These are phyloP conservation scores for Bruchidius siliquastri DNA, from an alignment of 2,888 invertebrate species.

Conservation along the genomic window DNA sequence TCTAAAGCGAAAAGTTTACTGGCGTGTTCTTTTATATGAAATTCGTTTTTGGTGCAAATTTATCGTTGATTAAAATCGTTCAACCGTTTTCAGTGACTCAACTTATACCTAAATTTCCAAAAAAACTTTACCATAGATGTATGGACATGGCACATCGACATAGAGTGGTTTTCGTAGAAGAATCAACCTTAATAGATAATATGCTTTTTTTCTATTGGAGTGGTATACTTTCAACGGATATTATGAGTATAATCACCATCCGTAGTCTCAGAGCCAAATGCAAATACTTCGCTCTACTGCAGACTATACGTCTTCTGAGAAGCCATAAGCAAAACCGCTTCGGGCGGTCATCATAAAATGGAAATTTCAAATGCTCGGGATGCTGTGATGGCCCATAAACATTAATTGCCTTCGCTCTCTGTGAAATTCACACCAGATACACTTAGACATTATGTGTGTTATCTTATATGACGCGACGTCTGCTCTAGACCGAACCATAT, in stretches of 20 bases:
- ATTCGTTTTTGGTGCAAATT: too few relatives aligned
- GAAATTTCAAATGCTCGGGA: neutral
- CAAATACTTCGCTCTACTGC: neutral
- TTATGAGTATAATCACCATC: neutral
- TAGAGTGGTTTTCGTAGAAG: too few relatives aligned
- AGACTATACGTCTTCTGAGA: neutral
- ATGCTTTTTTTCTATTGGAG: too few relatives aligned
- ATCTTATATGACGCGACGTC: neutral
- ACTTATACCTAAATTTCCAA: too few relatives aligned
- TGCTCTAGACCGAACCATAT: neutral
- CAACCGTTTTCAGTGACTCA: too few relatives aligned
- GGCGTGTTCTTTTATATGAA: too few relatives aligned
- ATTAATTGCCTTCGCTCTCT: slow-evolving; percentile 1
- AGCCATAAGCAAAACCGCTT: neutral
- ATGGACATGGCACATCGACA: too few relatives aligned
- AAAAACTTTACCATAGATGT: too few relatives aligned
- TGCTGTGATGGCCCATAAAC: slow-evolving; percentile 3
- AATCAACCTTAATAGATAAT: too few relatives aligned
- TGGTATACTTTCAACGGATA: too few relatives aligned
- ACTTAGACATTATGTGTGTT: slow-evolving; percentile 4
- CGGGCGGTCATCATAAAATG: neutral
- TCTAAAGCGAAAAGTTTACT: too few relatives aligned
- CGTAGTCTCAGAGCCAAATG: neutral
- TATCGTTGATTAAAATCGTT: too few relatives aligned
- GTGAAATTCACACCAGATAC: neutral